Base-by-base conservation (phyloP, 2,797 vertebrate species). In the Pipistrellus pipistrellus region DNA sequence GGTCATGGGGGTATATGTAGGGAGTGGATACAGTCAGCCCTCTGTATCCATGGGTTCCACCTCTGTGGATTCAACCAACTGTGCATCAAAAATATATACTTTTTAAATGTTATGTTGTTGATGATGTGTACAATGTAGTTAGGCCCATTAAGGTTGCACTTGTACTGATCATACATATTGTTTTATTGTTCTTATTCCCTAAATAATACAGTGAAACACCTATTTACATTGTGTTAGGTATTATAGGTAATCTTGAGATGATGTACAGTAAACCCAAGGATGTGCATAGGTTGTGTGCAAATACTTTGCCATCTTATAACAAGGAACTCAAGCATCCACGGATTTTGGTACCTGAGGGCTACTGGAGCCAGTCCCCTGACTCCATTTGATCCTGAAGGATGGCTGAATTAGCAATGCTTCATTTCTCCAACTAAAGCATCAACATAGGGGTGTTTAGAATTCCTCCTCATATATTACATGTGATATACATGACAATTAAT, bases 361-460 rank as follows among this genome's bases (percentile, higher is more conserved):
- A 59, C 59, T 83, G 44, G 41, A 48, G 23, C 59, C 8, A 3
- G 23, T 11, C 4, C 51, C 75, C 75, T 14, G 11, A 20, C n/a
- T 20, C 18, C 6, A 0, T 23, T 9, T 35, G 59, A 48, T 3
- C 6, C 59, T 3, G 41, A 83, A 14, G 59, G 30, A 18, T 1
- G 3, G 25, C 13, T 23, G 8, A 10, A 5, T 30, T 38, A n/a
- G 64, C 4, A 8, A 14, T 5, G 1, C 30, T 75, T 84, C 30
- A 35, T 64, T 95, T 89, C 48, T 83, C 27, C 78, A 91, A 62
- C 88, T 51, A 55, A 7, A 77, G 17, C 20, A 44, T 30, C 30
- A 77, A 2, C 3, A 6, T 2, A 88, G 1, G 18, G 23, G 4
- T 57, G 10, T 35, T 91, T n/a, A 32, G 20, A 53, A 8, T 48